Conservation (phyloP, 2,113 vertebrate species). For the Chaenogobius annularis region DNA sequence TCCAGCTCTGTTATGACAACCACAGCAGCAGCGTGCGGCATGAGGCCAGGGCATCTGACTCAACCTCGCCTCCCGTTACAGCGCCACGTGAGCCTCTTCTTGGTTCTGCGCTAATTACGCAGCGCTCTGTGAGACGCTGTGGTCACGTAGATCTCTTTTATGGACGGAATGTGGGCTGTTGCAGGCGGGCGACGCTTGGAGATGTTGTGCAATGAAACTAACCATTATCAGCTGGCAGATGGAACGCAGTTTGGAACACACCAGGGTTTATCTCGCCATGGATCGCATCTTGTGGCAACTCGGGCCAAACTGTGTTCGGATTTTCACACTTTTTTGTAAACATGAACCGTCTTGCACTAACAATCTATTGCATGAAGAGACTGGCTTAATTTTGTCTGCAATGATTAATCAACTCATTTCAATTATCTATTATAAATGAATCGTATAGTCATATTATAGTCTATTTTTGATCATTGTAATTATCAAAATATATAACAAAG, state of each 20-base stretch:
- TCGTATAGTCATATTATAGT: too few species aligned
- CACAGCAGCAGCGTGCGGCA: not conserved
- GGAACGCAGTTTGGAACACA: constrained; percentile 31
- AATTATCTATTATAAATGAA: too few species aligned
- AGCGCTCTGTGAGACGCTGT: not conserved
- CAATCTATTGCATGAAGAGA: constrained; percentile 11
- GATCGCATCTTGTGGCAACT: constrained; percentile 12
- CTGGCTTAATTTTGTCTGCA: too few species aligned
- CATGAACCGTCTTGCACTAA: constrained; percentile 11
- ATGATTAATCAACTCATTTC: too few species aligned
- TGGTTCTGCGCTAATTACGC: constrained; percentile 18
- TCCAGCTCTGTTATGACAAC: constrained; percentile 14
- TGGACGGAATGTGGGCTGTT: not conserved
- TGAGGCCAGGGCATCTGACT: not conserved
- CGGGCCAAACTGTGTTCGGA: not conserved
- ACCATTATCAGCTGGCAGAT: constrained; percentile 35
- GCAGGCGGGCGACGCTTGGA: not conserved
- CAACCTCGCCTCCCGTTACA: not conserved
- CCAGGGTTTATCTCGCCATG: constrained; percentile 14
- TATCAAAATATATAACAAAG: too few species aligned
- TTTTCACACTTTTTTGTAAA: constrained; percentile 23
- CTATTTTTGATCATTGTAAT: too few species aligned
- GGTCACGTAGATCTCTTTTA: not conserved
- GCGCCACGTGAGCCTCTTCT: not conserved
- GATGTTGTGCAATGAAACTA: not conserved